phyloP scores from a whole-genome alignment of 2,113 vertebrate species.

The Acanthochromis polyacanthus region DNA sequence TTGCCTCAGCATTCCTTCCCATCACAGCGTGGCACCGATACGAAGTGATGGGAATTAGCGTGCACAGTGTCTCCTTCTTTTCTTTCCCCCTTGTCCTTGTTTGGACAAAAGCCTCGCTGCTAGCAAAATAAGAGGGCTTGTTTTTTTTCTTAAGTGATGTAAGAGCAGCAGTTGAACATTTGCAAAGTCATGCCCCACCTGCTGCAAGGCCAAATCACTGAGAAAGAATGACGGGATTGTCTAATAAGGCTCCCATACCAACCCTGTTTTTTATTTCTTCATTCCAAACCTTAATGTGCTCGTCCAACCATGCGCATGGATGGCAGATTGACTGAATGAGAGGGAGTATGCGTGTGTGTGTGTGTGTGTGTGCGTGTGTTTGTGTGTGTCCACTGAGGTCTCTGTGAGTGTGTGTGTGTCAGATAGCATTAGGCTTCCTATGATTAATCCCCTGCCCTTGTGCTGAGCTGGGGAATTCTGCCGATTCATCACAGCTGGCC shows the following conservation, averaged over 20 bases:
- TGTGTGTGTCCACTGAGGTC: constrained; percentile 8
- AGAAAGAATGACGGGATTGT: constrained; percentile 65
- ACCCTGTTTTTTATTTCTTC: constrained; percentile 59
- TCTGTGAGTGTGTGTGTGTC: constrained; percentile 58
- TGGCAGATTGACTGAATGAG: constrained; percentile 54
- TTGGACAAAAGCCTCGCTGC: constrained; percentile 63
- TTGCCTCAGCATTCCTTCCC: constrained; percentile 6
- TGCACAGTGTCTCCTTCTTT: constrained; percentile 35
- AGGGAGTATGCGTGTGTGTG: constrained; percentile 25
- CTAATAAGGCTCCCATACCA: constrained; percentile 53
- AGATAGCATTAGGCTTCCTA: constrained; percentile 74
- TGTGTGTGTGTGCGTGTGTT: constrained; percentile 15
- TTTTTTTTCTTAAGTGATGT: constrained; percentile 38
- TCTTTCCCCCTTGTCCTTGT: constrained; percentile 58
- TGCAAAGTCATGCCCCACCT: constrained; percentile 52
- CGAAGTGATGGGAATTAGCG: background rate
- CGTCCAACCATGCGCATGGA: constrained; percentile 46
- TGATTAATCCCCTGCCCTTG: constrained; percentile 79
- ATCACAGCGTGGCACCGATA: constrained; percentile 8
- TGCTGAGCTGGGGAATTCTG: constrained; percentile 79
- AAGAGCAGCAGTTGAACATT: constrained; percentile 42
- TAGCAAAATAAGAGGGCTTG: constrained; percentile 14
- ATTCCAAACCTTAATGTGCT: constrained; percentile 63
- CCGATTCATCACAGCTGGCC: constrained; percentile 84
- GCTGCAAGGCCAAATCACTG: constrained; percentile 40